These are phyloP conservation scores for Sebastes aleutianus DNA, from an alignment of 2,797 vertebrate genomes.

Conservation along the genomic window DNA sequence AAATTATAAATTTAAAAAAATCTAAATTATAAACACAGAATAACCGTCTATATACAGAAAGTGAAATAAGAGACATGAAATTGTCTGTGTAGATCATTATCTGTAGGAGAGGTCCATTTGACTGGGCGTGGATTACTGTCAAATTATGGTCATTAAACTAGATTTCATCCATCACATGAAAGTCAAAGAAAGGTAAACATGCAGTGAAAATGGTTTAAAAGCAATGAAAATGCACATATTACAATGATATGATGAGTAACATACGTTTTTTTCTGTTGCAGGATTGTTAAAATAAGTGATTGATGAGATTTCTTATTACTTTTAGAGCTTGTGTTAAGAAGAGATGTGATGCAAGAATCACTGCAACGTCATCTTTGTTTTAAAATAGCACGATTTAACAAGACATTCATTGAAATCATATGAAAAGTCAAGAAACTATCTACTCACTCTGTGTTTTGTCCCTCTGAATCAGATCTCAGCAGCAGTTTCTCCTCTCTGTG, in stretches of 20 bases:
- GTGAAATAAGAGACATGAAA: slow-evolving; percentile 22
- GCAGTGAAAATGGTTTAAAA: neutral
- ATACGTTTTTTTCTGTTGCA: neutral
- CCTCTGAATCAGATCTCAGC: slow-evolving; percentile 30
- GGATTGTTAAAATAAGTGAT: neutral
- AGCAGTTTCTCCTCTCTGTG: slow-evolving; percentile 27
- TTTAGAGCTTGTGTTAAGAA: neutral
- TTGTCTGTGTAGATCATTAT: slow-evolving; percentile 64
- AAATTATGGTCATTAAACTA: slow-evolving; percentile 65
- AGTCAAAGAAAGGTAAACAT: neutral
- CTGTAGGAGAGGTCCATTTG: slow-evolving; percentile 49
- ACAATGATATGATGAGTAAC: neutral
- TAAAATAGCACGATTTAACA: neutral
- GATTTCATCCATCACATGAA: slow-evolving; percentile 35
- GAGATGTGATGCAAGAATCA: neutral
- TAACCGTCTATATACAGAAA: neutral
- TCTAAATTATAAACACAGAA: too few species aligned
- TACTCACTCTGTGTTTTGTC: slow-evolving; percentile 50
- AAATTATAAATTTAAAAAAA: too few species aligned
- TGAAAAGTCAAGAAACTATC: neutral
- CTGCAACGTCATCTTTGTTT: neutral
- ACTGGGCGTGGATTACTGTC: slow-evolving; percentile 48
- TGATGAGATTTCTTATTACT: neutral
- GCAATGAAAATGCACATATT: neutral
- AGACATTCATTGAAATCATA: neutral